Evolutionary conservation across 2,888 invertebrate genomes (phyloP), one percentile per base, ranked within the genome.

Genomic region (Cremastinae sp.): DNA sequence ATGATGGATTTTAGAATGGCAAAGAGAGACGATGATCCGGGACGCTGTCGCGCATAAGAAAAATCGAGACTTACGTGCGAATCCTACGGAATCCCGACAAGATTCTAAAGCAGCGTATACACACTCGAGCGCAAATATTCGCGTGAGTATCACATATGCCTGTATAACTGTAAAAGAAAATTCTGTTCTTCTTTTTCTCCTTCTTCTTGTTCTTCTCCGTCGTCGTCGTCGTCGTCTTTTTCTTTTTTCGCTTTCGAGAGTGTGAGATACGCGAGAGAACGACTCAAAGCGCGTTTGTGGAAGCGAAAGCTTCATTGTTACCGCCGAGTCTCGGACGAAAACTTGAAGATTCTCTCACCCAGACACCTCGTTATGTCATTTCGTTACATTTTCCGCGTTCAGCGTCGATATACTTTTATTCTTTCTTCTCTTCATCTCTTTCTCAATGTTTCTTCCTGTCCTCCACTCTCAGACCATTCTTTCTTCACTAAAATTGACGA

Each of bases 271-370:
- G 28, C 47, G 28, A 35, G n/a, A 51, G n/a, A 49, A 39, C 49
- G 39, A 49, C 49, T 58, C 12, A 39, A 51, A n/a, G 9, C 55
- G 37, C 59, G 41, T 59, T 59, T 39, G 51, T 49, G 12, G 39
- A 64, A 39, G 14, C 51, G 5, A 61, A 61, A 61, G 53, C 53
- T 49, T 37, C 14, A 65, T 65, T 65, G 64, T 65, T 43, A 28
- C 22, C 9, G 41, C 22, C 28, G n/a, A n/a, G n/a, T 65, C 39
- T 14, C 64, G 10, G 51, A 22, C 41, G 51, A 37, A 65, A 53
- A 39, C 49, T 64, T 45, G 61, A 51, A 64, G 51, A 64, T 51
- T 49, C 51, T 39, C 39, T 37, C n/a, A 5, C 35, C 35, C n/a
- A 18, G 12, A 12, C 9, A 20, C 20, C 39, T 51, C 64, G 28